These are phyloP conservation scores for Phallusia fumigata DNA, from an alignment of 23 tunicate species.

Conservation along the genomic window DNA sequence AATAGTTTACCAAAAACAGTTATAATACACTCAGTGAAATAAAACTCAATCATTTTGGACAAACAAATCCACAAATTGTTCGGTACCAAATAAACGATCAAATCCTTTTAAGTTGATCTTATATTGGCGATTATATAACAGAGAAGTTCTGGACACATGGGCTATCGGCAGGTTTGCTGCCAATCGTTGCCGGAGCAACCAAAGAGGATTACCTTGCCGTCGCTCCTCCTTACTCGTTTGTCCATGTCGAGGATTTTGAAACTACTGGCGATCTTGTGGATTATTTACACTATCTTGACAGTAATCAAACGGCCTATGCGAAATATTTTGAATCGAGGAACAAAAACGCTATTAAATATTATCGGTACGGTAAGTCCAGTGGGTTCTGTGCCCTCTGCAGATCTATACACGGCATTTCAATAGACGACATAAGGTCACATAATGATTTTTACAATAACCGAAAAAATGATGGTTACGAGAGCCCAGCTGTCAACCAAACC, in stretches of 20 bases:
- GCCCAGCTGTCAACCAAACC: not conserved
- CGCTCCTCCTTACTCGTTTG: slow-evolving; percentile 18
- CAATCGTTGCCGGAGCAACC: slow-evolving; percentile 17
- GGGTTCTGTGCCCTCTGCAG: not conserved
- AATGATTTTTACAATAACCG: not conserved
- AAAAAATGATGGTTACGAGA: not conserved
- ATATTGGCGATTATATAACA: slow-evolving; percentile 26
- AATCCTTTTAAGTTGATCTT: no score
- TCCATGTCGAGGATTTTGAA: slow-evolving; percentile 2
- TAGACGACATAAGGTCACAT: not conserved
- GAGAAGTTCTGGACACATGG: slow-evolving; percentile 15
- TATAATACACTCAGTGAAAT: no score
- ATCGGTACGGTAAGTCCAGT: not conserved
- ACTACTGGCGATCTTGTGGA: not conserved
- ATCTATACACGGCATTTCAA: not conserved
- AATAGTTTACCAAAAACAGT: no score
- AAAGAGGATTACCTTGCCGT: not conserved
- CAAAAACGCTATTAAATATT: no score
- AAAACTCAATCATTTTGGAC: no score
- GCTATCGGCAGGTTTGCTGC: slow-evolving; percentile 9
- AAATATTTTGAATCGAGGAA: slow-evolving; percentile 16
- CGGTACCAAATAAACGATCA: no score
- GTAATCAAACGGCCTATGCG: no score
- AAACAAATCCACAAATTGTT: no score
- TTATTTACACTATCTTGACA: not conserved